These are phyloP conservation scores for Semotilus atromaculatus DNA, from an alignment of 2,797 vertebrate genomes.

Conservation along the genomic window DNA sequence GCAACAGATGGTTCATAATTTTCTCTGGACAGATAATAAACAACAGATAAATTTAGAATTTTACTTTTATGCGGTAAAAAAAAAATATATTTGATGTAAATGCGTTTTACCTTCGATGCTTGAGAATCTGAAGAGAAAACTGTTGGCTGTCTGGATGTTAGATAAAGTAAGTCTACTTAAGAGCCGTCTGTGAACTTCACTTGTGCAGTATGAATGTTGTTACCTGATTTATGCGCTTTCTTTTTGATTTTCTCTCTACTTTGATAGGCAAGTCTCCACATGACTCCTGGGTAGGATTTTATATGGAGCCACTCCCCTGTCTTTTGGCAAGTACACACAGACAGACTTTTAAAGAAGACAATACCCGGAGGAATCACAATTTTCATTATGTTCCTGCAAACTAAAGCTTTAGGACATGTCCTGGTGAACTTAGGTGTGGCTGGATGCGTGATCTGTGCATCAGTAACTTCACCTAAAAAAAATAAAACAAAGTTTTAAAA, in stretches of 20 bases:
- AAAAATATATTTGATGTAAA: background rate
- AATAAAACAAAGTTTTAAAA: background rate
- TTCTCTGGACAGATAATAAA: no score
- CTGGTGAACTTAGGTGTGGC: slow-evolving; percentile 47
- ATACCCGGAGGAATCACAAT: slow-evolving; percentile 62
- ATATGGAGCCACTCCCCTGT: slow-evolving; percentile 76
- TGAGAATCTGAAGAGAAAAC: slow-evolving; percentile 45
- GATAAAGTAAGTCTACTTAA: slow-evolving; percentile 23
- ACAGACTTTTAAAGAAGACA: slow-evolving; percentile 60
- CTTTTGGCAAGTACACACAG: slow-evolving; percentile 66
- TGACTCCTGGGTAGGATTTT: slow-evolving; percentile 66
- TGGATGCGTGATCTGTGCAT: slow-evolving; percentile 39
- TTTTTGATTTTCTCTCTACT: slow-evolving; percentile 68
- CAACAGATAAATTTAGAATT: background rate
- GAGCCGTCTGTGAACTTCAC: slow-evolving; percentile 43
- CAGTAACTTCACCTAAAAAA: slow-evolving; percentile 27
- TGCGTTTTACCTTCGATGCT: slow-evolving; percentile 51
- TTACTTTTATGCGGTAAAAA: background rate
- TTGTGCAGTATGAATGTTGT: slow-evolving; percentile 59
- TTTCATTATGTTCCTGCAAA: slow-evolving; percentile 51
- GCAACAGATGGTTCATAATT: background rate
- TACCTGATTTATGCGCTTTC: slow-evolving; percentile 60
- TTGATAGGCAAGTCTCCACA: slow-evolving; percentile 77
- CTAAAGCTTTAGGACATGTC: slow-evolving; percentile 44
- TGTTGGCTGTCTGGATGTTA: slow-evolving; percentile 15